phyloP scores from a whole-genome alignment of 2,113 vertebrate species.

The Gavia stellata region DNA sequence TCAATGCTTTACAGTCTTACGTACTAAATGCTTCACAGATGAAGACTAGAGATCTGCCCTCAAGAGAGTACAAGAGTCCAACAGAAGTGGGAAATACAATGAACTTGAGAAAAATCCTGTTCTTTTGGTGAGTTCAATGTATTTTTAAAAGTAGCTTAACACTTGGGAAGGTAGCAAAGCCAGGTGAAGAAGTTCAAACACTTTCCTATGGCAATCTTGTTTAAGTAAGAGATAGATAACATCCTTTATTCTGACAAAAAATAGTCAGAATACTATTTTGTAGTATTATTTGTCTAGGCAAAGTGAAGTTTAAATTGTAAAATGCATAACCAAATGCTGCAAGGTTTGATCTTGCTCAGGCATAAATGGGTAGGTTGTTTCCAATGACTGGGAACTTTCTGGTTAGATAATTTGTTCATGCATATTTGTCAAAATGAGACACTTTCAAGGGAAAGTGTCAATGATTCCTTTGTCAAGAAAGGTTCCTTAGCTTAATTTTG shows the following conservation, averaged over 20 bases:
- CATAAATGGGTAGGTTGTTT: not conserved
- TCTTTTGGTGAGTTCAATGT: not conserved
- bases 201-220: not conserved
- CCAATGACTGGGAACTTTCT: not conserved
- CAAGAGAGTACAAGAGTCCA: not conserved
- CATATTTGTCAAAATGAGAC: not conserved
- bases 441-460: not conserved
- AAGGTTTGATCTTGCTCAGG: not conserved
- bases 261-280: not conserved
- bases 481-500: not conserved
- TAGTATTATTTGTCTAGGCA: not conserved
- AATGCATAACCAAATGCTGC: not conserved
- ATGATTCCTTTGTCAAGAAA: not conserved
- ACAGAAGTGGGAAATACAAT: not conserved
- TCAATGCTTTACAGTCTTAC: not conserved
- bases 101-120: not conserved
- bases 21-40: not conserved
- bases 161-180: not conserved
- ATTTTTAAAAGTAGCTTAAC: not conserved
- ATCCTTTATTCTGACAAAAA: not conserved
- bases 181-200: not conserved
- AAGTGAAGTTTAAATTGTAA: not conserved
- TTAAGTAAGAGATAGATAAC: not conserved
- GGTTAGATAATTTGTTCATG: not conserved
- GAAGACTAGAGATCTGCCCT: not conserved